Evolutionary conservation across 2,888 invertebrate species (phyloP).

Genomic region (Drosophila longiperda): DNA sequence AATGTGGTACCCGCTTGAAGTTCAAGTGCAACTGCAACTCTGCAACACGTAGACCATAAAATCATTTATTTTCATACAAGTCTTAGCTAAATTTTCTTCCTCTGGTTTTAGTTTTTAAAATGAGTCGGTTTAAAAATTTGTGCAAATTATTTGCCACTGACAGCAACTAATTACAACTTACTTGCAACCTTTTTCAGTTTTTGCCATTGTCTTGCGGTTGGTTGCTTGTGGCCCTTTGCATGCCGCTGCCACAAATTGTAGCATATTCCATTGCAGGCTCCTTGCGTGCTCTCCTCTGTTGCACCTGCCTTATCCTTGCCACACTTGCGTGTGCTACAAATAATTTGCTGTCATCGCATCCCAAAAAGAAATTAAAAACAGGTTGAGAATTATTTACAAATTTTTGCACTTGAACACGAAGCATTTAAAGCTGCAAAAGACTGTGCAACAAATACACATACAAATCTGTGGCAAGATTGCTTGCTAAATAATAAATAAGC

Average conservation of each 20-base stretch:
- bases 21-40: conserved; percentile 62
- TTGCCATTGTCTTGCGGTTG: not conserved
- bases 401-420: conserved; percentile 5
- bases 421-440: conserved; percentile 13
- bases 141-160: conserved; percentile 59
- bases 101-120: not conserved
- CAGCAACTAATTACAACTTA: conserved; percentile 75
- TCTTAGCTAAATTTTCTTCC: not conserved
- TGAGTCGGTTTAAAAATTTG: conserved; percentile 38
- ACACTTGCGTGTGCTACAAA: conserved; percentile 35
- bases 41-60: conserved; percentile 36
- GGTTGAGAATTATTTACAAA: conserved; percentile 48
- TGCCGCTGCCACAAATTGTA: conserved; percentile 29
- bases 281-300: conserved; percentile 9
- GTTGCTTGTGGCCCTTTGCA: conserved; percentile 25
- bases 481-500: conserved; percentile 48
- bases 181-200: conserved; percentile 2
- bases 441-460: not conserved
- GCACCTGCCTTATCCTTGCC: conserved; percentile 20
- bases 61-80: conserved; percentile 51
- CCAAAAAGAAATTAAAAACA: conserved; percentile 57
- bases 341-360: conserved; percentile 65
- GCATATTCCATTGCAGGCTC: conserved; percentile 45
- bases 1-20: conserved; percentile 27
- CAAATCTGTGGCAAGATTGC: conserved; percentile 28